Percentiles rank a stretch among this genome's conserved stretches.
These are phyloP conservation scores for Protonibea diacanthus DNA, from an alignment of 2,797 vertebrate species.

Conservation along the genomic window DNA sequence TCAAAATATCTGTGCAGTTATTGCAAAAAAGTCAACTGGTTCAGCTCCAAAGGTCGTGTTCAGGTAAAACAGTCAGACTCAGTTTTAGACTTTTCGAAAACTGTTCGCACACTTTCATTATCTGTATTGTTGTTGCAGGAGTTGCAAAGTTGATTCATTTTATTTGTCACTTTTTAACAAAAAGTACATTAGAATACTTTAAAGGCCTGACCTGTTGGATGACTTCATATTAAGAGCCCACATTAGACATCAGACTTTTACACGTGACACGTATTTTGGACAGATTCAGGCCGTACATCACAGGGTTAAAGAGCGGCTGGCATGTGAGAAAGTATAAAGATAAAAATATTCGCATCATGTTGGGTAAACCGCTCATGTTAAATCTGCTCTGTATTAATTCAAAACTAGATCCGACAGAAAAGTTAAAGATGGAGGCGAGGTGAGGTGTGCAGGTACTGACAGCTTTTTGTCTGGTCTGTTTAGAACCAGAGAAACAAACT, in stretches of 20 bases:
- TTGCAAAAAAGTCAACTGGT: too few relatives aligned
- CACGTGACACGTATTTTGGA: slow-evolving; percentile 36
- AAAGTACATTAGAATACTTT: background rate
- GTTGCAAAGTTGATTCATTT: background rate
- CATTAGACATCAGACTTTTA: slow-evolving; percentile 13
- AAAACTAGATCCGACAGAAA: background rate
- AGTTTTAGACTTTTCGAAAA: too few relatives aligned
- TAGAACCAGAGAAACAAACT: slow-evolving; percentile 12
- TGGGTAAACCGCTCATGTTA: slow-evolving; percentile 18
- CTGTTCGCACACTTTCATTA: background rate
- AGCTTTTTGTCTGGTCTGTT: slow-evolving; percentile 25
- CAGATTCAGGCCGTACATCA: slow-evolving; percentile 62
- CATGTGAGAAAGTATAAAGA: slow-evolving; percentile 58
- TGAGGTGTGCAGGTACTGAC: slow-evolving; percentile 44
- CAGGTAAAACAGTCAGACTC: background rate
- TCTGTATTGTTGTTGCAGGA: background rate
- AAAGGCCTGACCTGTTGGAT: background rate
- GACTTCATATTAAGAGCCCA: background rate
- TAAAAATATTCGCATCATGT: slow-evolving; percentile 26
- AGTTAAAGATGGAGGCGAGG: slow-evolving; percentile 25
- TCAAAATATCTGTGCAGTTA: background rate
- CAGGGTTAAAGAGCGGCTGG: slow-evolving; percentile 56
- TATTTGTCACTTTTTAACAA: background rate
- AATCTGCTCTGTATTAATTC: slow-evolving; percentile 29
- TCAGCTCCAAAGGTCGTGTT: too few relatives aligned